Base-by-base conservation (phyloP, 2,797 vertebrate species). In the Acanthurus leucopareius region DNA sequence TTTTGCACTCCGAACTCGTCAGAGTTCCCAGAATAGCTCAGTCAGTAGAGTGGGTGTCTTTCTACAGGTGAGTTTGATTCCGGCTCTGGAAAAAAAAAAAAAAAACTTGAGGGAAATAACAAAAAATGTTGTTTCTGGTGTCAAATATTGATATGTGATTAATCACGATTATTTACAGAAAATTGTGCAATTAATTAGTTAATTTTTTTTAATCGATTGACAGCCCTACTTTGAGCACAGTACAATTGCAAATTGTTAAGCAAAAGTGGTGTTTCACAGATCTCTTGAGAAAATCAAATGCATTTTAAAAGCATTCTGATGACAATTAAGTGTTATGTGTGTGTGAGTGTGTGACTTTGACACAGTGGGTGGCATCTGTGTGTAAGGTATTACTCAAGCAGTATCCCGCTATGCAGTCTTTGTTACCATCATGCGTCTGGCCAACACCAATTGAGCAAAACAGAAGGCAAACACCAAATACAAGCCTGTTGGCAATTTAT, bases 401-500 rank as follows among this genome's bases (percentile, higher is more conserved):
- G 63, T 11, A 45, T 72, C 82, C 85, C 35, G 56, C 86, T 75
- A 67, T 48, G 82, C 56, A 59, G 77, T 57, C 69, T 84, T 90
- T 92, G 87, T 89, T 84, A 66, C 65, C 67, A 40, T 35, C 47
- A 14, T 47, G 76, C 54, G 69, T 77, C 77, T 79, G 84, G 86
- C 83, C 76, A 86, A 78, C 67, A 57, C 64, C 66, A 67, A 52
- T 77, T 49, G 63, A 84, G 63, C 47, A 61, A 76, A 81, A 83
- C 86, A 87, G 80, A 83, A 67, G 77, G 69, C 68, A 32, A 86
- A 85, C 77, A 81, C 62, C 57, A 75, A 75, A 83, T 69, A 77
- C 82, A 62, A 66, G 83, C 84, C 82, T 59, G 77, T 76, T 87
- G 79, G 79, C 84, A 81, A 82, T 91, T 87, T 88, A 83, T 91